Percentiles rank a stretch among this genome's conserved stretches.
phyloP scores from a whole-genome alignment of 2,797 vertebrate genomes.

The Cossypha dichroa region DNA sequence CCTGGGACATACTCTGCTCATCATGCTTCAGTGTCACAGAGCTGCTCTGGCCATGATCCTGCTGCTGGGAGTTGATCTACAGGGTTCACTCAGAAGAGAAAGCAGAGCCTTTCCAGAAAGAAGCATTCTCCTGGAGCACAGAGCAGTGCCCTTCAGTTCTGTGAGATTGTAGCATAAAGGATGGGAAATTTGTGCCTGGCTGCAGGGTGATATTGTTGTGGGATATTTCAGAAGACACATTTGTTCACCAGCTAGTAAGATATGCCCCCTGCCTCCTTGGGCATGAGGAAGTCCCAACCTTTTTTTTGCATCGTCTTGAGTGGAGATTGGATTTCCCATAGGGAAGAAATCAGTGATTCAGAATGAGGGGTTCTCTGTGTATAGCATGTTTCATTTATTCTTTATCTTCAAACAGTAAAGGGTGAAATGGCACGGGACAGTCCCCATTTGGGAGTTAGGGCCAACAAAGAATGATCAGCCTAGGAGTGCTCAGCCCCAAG shows the following conservation, averaged over 20 bases:
- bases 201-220: background rate
- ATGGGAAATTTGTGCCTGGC: background rate
- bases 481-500: background rate
- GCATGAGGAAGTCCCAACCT: background rate
- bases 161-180: background rate
- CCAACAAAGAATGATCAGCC: rapidly evolving
- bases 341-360: background rate
- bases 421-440: background rate
- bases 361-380: background rate
- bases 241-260: background rate
- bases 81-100: background rate
- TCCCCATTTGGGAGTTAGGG: rapidly evolving
- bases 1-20: background rate
- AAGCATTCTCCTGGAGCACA: background rate
- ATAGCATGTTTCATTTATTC: background rate
- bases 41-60: background rate
- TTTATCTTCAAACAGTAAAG: background rate
- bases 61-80: background rate
- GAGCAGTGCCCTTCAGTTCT: background rate
- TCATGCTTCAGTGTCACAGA: background rate
- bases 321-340: background rate
- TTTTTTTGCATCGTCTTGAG: background rate
- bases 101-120: background rate
- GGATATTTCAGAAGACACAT: background rate
- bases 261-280: background rate